Conservation (phyloP, 2,888 invertebrate species). For the Eudemis profundana region DNA sequence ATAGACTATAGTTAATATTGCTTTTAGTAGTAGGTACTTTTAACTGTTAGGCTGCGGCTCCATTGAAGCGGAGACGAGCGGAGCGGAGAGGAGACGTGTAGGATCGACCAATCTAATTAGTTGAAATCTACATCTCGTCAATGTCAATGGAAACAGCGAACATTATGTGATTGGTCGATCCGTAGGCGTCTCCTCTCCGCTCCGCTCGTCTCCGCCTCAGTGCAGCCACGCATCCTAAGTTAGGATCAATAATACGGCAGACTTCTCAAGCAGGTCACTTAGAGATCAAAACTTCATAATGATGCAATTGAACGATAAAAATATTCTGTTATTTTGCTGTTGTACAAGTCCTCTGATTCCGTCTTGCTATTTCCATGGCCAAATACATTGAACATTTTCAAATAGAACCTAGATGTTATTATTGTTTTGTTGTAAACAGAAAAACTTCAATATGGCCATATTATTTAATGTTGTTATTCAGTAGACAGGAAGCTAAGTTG, state of each 20-base stretch:
- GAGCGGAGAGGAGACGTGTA: too few species aligned
- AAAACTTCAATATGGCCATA: slow-evolving; percentile 34
- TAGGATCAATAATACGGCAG: slow-evolving; percentile 5
- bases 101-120: too few species aligned
- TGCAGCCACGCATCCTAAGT: too few species aligned
- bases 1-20: slow-evolving; percentile 1
- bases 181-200: too few species aligned
- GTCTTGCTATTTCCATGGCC: slow-evolving; percentile 5
- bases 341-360: slow-evolving; percentile 30
- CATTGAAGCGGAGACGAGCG: too few species aligned
- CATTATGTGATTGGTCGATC: too few species aligned
- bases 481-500: slow-evolving; percentile 75
- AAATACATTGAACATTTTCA: background rate
- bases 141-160: too few species aligned
- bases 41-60: slow-evolving; percentile 1
- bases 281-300: slow-evolving; percentile 25
- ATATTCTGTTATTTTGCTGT: slow-evolving; percentile 29
- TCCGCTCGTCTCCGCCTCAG: too few species aligned
- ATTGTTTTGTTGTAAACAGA: slow-evolving; percentile 33
- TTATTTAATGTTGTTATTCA: slow-evolving; percentile 41
- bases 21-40: too few species aligned
- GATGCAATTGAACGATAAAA: slow-evolving; percentile 31
- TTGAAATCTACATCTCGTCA: too few species aligned
- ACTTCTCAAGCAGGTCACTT: slow-evolving; percentile 14
- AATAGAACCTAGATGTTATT: slow-evolving; percentile 8